A percentile compares a stretch with the other conserved stretches of the same genome.
Evolutionary conservation across 2,888 invertebrate genomes (phyloP).

Genomic region (Craniophora ligustri): DNA sequence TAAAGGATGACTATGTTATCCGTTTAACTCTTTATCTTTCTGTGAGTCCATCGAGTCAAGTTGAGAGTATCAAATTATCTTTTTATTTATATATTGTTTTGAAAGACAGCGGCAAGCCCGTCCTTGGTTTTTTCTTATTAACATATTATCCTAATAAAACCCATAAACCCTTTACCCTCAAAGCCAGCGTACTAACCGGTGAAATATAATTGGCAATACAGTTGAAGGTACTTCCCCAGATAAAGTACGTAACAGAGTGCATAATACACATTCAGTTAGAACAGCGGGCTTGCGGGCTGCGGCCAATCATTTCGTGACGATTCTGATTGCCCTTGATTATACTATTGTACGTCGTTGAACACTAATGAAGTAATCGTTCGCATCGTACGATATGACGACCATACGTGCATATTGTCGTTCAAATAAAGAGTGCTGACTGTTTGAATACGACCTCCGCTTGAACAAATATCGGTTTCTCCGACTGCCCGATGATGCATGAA

Average conservation of each 20-base stretch:
- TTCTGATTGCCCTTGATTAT: slow-evolving; percentile 53
- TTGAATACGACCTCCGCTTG: slow-evolving; percentile 38
- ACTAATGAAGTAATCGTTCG: slow-evolving; percentile 62
- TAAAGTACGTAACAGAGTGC: background rate
- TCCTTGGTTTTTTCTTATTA: no score
- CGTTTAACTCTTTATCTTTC: no score
- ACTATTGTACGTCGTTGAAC: slow-evolving; percentile 57
- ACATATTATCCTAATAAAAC: no score
- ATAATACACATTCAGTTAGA: slow-evolving; percentile 25
- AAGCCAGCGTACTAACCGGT: no score
- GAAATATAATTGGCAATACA: no score
- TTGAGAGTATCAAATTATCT: no score
- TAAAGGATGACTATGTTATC: no score
- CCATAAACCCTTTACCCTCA: no score
- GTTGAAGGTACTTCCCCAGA: no score
- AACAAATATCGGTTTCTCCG: slow-evolving; percentile 41
- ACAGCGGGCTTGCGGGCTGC: slow-evolving; percentile 3
- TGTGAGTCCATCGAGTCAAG: no score
- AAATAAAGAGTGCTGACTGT: slow-evolving; percentile 38
- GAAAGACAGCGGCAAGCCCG: no score
- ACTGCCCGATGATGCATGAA: slow-evolving; percentile 18
- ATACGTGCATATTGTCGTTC: slow-evolving; percentile 16
- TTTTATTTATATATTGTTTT: no score
- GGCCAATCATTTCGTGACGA: slow-evolving; percentile 45
- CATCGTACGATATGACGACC: slow-evolving; percentile 37